Base-by-base conservation (phyloP, 35 echinoderm and acorn worm species). In the Stichopus chloronotus region DNA sequence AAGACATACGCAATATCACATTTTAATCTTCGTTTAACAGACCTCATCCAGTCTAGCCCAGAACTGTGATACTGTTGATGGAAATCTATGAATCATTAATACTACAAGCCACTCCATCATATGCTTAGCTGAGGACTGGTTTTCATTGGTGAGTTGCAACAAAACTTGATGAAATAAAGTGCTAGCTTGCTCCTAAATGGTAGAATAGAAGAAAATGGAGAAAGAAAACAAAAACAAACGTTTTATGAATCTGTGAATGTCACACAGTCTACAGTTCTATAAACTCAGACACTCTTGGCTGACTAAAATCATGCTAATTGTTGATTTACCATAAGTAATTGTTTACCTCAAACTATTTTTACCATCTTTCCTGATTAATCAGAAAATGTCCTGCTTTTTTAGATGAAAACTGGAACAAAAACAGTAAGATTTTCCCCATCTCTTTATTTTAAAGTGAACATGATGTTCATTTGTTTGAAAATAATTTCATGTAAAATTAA, bases 21-120 rank as follows among this genome's bases (percentile, higher is more conserved):
- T 77, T 6, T 7, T 4, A 13, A 4, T 22, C n/a, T 25, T 77
- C 6, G 8, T 19, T 77, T 13, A 25, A 7, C 6, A 7, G 16
- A 96, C 95, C 88, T 91, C 81, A 61, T 91, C 56, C 56, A 93
- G 6, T 77, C 84, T 63, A 9, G 89, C 20, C 95, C 95, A 96
- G 55, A 96, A 76, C 43, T 86, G 81, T 5, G 68, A 20, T 3
- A 92, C 17, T 11, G 93, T 81, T 23, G 53, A 57, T 16, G 95
- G 95, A 69, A 91, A 57, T 55, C 58, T 58, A 53, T 94, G 92
- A n/a, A 94, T 25, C 25, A 96, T 30, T 52, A 78, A 56, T 0
- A 93, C 90, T 25, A 93, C 81, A 19, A 94, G 77, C 92, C 93
- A 90, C 76, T 94, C 92, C 92, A 96, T 96, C 54, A 96, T 61